phyloP scores from a whole-genome alignment of 2,797 vertebrate genomes.

The Loris lydekkerianus region DNA sequence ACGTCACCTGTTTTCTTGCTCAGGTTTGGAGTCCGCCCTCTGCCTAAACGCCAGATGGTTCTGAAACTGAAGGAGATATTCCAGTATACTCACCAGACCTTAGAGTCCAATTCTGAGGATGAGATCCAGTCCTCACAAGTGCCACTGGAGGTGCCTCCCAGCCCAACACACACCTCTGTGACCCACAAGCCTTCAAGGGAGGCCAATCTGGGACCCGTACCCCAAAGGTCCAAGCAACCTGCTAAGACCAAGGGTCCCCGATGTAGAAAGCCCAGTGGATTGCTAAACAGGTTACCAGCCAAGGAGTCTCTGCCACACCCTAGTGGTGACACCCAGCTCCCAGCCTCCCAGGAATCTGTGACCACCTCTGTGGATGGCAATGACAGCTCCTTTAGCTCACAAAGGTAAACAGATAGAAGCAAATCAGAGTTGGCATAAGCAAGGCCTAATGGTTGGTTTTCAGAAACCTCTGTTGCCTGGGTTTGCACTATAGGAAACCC shows the following conservation, averaged over 20 bases:
- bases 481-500: neutral
- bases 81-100: constrained; percentile 95
- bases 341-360: constrained; percentile 91
- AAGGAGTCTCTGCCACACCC: constrained; percentile 32
- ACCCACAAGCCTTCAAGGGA: neutral
- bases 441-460: neutral
- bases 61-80: constrained; percentile 98
- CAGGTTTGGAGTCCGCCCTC: constrained; percentile 96
- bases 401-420: constrained; percentile 89
- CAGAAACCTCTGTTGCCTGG: neutral
- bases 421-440: fast-evolving
- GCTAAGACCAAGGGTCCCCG: constrained; percentile 15
- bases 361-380: constrained; percentile 89
- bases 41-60: constrained; percentile 97
- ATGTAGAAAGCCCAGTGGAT: neutral
- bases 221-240: constrained; percentile 23
- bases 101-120: constrained; percentile 91
- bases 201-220: neutral
- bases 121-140: constrained; percentile 84
- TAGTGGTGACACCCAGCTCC: constrained; percentile 80
- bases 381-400: constrained; percentile 90
- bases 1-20: neutral
- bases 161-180: constrained; percentile 14
- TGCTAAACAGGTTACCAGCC: constrained; percentile 46
- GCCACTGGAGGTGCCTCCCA: fast-evolving